Evolutionary conservation across 2,797 vertebrate species (phyloP).

Genomic region (Heteromormyrus szaboi): DNA sequence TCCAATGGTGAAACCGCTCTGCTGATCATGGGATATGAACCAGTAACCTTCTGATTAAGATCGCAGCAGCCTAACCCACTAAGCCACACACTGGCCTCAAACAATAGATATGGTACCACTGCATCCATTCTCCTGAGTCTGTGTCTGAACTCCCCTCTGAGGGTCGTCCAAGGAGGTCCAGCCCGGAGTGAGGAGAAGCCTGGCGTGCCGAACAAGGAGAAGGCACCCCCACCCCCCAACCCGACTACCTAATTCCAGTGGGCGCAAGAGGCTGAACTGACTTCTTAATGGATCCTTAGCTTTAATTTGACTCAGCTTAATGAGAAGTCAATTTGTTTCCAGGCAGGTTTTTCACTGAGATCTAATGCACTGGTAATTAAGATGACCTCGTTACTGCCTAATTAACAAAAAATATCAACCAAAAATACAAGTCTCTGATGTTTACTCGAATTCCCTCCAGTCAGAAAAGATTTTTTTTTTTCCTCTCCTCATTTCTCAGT

Average conservation of each 20-base stretch:
- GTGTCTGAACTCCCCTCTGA: background rate
- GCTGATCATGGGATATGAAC: background rate
- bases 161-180: background rate
- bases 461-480: background rate
- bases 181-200: background rate
- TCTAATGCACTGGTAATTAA: conserved; percentile 31
- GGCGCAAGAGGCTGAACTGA: background rate
- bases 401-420: conserved; percentile 23
- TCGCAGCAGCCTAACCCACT: background rate
- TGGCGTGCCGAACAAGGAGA: background rate
- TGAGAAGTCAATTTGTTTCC: conserved; percentile 31
- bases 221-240: background rate
- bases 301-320: conserved; percentile 30
- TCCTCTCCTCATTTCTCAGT: background rate
- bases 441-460: background rate
- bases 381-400: conserved; percentile 29
- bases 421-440: conserved; percentile 11
- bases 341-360: conserved; percentile 26
- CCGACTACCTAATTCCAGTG: background rate
- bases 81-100: background rate
- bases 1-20: background rate
- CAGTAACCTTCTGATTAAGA: background rate
- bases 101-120: background rate
- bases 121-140: background rate
- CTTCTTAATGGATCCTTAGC: conserved; percentile 26